Evolutionary conservation across 2,888 invertebrate genomes (phyloP), one percentile per base, ranked within the genome.

Genomic region (Drosophila kambysellisi): DNA sequence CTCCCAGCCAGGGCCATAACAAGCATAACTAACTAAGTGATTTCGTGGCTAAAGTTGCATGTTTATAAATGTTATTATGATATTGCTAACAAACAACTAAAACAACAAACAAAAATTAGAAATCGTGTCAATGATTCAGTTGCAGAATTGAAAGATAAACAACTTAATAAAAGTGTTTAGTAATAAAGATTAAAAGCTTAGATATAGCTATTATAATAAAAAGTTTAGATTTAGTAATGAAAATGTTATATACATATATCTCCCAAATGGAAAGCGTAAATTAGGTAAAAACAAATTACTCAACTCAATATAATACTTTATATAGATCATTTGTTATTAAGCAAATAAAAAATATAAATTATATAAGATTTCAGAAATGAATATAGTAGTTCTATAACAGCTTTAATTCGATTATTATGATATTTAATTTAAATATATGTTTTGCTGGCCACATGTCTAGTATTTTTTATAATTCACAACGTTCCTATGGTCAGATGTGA

Each of bases 1-100:
- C 66, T 37, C 59, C 30, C 61, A 73, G 46, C 11, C 8, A 25
- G 15, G 41, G 6, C 20, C 56, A 57, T 51, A 46, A 48, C 53
- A n/a, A 32, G 32, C 29, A 29, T 6, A 25, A 51, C 15, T 30
- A 17, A 60, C 12, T 4, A 11, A 15, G 25, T 4, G 17, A 54
- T 62, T 41, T 29, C 29, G 11, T 8, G 33, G n/a, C 12, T 25
- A 7, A 32, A 20, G 41, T 43, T 37, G 15, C 52, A 35, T 12
- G 11, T 57, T 7, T 25, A 46, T 5, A 25, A 25, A 30, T 30
- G 30, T 9, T 30, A n/a, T 50, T 54, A 6, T 50, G 9, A 37
- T 51, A 37, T 15, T 30, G 15, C 57, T 17, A 17, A 15, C 35
- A 54, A 53, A 4, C 4, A 12, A 54, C 7, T 12, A n/a, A 7